Evolutionary conservation across 1,140 invertebrate genomes (phyloP), one percentile per base, ranked within the genome.

Genomic region (Coboldia fuscipes): DNA sequence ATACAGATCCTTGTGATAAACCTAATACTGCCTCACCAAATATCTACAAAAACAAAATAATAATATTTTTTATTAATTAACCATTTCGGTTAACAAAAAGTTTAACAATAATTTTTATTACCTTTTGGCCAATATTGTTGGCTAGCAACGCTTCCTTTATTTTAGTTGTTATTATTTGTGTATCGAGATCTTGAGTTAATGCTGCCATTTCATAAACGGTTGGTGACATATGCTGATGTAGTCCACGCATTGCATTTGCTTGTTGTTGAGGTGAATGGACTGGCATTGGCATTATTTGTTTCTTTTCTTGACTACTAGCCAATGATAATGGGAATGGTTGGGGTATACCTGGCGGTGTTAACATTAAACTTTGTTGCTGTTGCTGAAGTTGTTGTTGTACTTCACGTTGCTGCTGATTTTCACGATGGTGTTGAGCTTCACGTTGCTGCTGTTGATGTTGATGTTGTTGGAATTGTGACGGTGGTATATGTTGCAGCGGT

Each of bases 11-110:
- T 57, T 97, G 92, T 3, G 88, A 94, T 10, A 97, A 61, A 0
- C 90, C 92, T 0, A 97, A 60, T 17, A 97, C 90, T 1, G 85
- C 86, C 61, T 97, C 92, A 13, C 92, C 92, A 49, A 97, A 97
- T 35, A 97, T 83, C 66, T 32, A n/a, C 10, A 21, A 19, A 10
- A 20, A 78, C 51, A 4, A 60, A 56, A 35, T 20, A 19, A 35
- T 29, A 10, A 40, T 18, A 31, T 14, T 36, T 15, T 10, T 16
- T 16, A n/a, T 23, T 38, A 28, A 31, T 19, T 23, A 13, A 29
- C 2, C 12, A 4, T 19, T 12, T 2, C 6, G 17, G 9, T 30
- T 28, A 20, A 30, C 27, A 39, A 37, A 22, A 15, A 38, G n/a
- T n/a, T n/a, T n/a, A 37, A 32, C 18, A 80, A 65, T 62, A 7